Evolutionary conservation across 2,888 invertebrate species (phyloP).

Genomic region (Megalurothrips usitatus): DNA sequence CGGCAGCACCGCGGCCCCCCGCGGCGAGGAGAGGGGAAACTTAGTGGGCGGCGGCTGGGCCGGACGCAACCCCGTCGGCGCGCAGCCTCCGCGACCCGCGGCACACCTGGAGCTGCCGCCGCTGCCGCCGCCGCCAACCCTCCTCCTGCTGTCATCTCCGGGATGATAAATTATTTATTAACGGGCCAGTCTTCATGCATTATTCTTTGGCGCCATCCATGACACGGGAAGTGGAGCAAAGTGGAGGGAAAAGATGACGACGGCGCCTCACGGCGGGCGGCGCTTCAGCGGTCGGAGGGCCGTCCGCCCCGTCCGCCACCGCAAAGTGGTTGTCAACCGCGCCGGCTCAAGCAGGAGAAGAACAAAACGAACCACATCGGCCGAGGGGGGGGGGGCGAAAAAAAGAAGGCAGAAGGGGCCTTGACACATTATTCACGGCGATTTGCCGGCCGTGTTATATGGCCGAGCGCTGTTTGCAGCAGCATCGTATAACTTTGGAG

Average conservation of each 20-base stretch:
- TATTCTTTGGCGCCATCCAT: not conserved
- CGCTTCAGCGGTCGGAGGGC: not conserved
- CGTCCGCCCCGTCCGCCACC: no score
- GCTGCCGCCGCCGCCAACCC: not conserved
- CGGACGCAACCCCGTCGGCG: not conserved
- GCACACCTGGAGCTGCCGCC: not conserved
- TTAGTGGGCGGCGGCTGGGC: no score
- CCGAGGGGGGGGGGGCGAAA: no score
- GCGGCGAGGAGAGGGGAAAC: no score
- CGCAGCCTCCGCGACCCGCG: not conserved
- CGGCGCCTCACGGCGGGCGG: not conserved
- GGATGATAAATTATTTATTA: constrained; percentile 27
- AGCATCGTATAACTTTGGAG: no score
- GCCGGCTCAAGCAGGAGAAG: not conserved
- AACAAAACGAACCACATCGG: no score
- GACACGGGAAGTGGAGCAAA: not conserved
- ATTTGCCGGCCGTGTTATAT: no score
- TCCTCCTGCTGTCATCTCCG: not conserved
- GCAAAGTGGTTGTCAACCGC: not conserved
- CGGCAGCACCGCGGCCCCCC: no score
- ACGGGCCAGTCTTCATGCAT: constrained; percentile 21
- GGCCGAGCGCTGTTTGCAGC: no score
- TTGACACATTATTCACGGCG: no score
- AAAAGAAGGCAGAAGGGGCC: not conserved
- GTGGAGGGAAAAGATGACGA: not conserved